Evolutionary conservation across 23 tunicate species (phyloP), one percentile per base, ranked within the genome.

Genomic region (Aplidium turbinatum): DNA sequence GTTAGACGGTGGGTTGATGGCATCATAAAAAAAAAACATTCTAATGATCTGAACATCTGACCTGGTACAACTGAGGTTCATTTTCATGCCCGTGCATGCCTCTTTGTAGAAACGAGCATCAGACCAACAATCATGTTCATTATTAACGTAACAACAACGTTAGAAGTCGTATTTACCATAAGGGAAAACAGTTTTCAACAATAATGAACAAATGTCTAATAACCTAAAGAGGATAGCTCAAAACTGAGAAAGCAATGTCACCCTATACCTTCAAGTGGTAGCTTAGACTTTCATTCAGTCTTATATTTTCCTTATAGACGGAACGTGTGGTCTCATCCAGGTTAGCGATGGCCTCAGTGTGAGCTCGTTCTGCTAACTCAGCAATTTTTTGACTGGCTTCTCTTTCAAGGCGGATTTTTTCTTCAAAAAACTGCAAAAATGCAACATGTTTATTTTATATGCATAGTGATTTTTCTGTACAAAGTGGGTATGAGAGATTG

Each of bases 371-470:
- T 0, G 99, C 99, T n/a, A 87, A 75, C 53, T 95, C 96, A 5
- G 96, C 87, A 26, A 95, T 83, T 76, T 95, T 95, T 47, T 95
- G 87, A 63, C 85, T 85, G 18, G 99, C 99, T 75, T 95, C 97
- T 47, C 87, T 55, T 58, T 91, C 97, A 46, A 91, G 39, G 3
- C 97, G 82, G 7, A 91, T 47, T 58, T 84, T 91, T 40, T 91
- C 97, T 56, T 91, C 97, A 48, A 91, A 91, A 91, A 91, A 91
- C 97, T 91, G 48, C 36, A 73, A 73, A 47, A 57, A 33, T 56
- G 11, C 20, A 51, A 29, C 16, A 18, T 27, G 19, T 21, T 18
- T 52, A 16, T 42, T 16, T 16, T 16, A n/a, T n/a, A n/a, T n/a
- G n/a, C n/a, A n/a, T n/a, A n/a, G n/a, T n/a, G n/a, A n/a, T n/a